Evolutionary conservation across 1,140 invertebrate species (phyloP).

Genomic region (Aphaenogaster ashmeadi): DNA sequence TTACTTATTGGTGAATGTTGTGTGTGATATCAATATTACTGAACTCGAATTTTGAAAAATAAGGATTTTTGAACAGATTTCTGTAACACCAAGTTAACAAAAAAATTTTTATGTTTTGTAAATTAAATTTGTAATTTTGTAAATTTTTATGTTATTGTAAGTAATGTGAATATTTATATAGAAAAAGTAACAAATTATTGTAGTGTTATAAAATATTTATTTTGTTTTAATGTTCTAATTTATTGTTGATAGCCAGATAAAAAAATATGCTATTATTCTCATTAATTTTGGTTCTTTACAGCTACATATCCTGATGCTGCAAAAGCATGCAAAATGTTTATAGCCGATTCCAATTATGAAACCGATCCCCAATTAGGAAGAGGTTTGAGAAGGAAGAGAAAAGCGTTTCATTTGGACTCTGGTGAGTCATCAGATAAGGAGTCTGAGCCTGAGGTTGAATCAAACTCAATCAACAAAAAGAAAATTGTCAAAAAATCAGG

Average conservation of each 20-base stretch:
- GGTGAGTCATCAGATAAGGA: neutral
- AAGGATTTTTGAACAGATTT: neutral
- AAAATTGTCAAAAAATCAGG: neutral
- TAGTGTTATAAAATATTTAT: neutral
- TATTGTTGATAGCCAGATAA: neutral
- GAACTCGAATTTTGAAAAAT: neutral
- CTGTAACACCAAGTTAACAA: neutral
- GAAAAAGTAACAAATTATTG: neutral
- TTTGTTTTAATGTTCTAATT: neutral
- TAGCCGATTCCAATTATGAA: slow-evolving; percentile 5
- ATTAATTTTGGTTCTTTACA: neutral
- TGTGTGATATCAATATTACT: slow-evolving; percentile 3
- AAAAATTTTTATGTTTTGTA: neutral
- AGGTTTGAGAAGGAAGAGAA: neutral
- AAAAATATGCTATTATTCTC: neutral
- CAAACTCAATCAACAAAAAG: neutral
- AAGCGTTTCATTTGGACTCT: neutral
- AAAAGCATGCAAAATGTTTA: neutral
- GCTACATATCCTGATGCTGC: slow-evolving; percentile 26
- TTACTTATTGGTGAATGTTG: neutral
- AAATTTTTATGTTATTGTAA: too few species aligned
- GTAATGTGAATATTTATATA: neutral
- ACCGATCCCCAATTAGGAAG: neutral
- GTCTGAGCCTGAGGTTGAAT: neutral
- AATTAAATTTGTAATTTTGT: too few species aligned